These are phyloP conservation scores for Pantherophis guttatus DNA, from an alignment of 2,113 vertebrate species.

Conservation along the genomic window DNA sequence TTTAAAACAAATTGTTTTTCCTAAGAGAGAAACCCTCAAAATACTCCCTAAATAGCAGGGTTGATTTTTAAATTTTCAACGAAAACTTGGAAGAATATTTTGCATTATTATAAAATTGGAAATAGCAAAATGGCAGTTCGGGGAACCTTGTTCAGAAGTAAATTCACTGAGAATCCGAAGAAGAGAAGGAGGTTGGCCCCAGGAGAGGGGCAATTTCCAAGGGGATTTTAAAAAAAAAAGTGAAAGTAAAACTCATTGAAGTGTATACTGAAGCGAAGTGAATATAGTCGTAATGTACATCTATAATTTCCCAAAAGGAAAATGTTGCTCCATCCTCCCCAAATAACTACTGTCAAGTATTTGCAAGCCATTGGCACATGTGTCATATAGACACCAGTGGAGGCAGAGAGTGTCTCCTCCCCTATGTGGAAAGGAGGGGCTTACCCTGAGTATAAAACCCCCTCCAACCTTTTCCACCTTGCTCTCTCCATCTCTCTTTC, in stretches of 20 bases:
- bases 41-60: constrained; percentile 31
- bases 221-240: background rate
- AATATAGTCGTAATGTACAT: background rate
- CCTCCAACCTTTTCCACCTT: too few species aligned
- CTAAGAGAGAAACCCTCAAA: background rate
- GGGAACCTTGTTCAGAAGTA: background rate
- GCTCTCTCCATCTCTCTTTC: too few species aligned
- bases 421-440: too few species aligned
- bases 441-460: too few species aligned
- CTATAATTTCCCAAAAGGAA: background rate
- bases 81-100: background rate
- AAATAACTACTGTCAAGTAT: background rate
- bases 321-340: background rate
- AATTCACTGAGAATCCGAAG: background rate
- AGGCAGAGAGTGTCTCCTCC: too few species aligned
- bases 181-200: background rate
- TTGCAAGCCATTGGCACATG: too few species aligned
- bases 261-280: background rate
- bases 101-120: background rate
- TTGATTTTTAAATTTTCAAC: constrained; percentile 3
- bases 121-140: background rate
- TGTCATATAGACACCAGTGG: too few species aligned
- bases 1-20: too few species aligned
- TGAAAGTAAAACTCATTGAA: background rate
- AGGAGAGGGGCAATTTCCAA: background rate